Percentiles rank a stretch among this genome's conserved stretches.
These are phyloP conservation scores for Dysdera silvatica DNA, from an alignment of 1,140 invertebrate genomes.

Conservation along the genomic window DNA sequence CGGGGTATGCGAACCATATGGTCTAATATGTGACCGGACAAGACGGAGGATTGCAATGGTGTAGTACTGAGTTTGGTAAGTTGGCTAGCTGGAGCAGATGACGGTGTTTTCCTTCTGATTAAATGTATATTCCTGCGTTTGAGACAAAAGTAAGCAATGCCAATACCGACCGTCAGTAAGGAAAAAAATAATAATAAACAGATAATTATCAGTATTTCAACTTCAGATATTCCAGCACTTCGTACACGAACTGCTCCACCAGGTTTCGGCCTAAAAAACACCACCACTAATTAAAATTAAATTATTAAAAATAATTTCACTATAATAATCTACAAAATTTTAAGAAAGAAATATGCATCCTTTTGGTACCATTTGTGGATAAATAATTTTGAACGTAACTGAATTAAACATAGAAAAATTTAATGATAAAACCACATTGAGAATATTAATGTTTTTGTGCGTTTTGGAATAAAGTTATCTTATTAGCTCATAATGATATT, in stretches of 20 bases:
- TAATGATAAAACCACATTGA: no score
- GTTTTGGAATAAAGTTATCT: no score
- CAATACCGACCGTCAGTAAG: constrained; percentile 74
- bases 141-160: constrained; percentile 82
- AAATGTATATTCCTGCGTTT: constrained; percentile 66
- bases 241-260: constrained; percentile 2
- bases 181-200: constrained; percentile 85
- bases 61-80: constrained; percentile 71
- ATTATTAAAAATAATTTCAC: no score
- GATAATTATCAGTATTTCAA: constrained; percentile 82
- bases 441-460: no score
- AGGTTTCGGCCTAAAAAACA: not conserved
- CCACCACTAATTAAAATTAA: no score
- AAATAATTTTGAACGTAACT: no score
- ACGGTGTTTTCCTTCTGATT: constrained; percentile 56
- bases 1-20: constrained; percentile 75
- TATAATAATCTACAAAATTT: no score
- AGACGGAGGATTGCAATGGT: constrained; percentile 59
- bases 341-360: no score
- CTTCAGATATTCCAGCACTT: constrained; percentile 53
- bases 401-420: no score
- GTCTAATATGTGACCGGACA: constrained; percentile 37
- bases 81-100: constrained; percentile 50
- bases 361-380: no score
- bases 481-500: no score